These are phyloP conservation scores for Auanema freiburgensis DNA, from an alignment of 2,888 invertebrate species.

Conservation along the genomic window DNA sequence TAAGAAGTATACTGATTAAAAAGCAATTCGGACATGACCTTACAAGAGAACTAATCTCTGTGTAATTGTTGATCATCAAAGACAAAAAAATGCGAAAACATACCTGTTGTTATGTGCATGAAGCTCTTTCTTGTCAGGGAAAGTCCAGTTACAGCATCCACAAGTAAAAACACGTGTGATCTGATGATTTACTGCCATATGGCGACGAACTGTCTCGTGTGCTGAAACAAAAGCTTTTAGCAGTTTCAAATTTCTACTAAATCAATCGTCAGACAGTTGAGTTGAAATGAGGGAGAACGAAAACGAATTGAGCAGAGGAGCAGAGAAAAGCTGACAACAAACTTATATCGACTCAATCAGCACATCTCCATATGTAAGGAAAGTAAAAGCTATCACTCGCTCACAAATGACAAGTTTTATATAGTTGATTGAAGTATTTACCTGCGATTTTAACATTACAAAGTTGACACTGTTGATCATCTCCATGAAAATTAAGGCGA, in stretches of 20 bases:
- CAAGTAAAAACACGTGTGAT: constrained; percentile 46
- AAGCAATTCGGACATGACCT: neutral
- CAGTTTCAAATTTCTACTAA: too few species aligned
- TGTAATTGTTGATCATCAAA: neutral
- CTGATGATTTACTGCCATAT: constrained; percentile 35
- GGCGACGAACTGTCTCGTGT: constrained; percentile 45
- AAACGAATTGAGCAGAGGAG: too few species aligned
- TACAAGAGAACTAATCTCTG: neutral
- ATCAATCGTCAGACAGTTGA: too few species aligned
- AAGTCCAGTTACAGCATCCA: constrained; percentile 56
- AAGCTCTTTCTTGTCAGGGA: constrained; percentile 49
- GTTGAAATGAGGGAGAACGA: too few species aligned
- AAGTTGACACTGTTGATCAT: constrained; percentile 43
- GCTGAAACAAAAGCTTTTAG: constrained; percentile 21
- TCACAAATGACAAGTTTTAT: too few species aligned
- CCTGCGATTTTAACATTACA: constrained; percentile 34
- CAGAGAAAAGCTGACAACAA: too few species aligned
- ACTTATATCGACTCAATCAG: too few species aligned
- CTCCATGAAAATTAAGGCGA: constrained; percentile 50
- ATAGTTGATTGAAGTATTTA: constrained; percentile 6
- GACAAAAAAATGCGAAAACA: constrained; percentile 5
- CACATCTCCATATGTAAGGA: too few species aligned
- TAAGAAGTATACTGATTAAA: neutral
- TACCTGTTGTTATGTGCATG: constrained; percentile 40
- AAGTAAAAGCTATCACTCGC: too few species aligned